These are phyloP conservation scores for Cyclopterus lumpus DNA, from an alignment of 2,797 vertebrate species.

Conservation along the genomic window DNA sequence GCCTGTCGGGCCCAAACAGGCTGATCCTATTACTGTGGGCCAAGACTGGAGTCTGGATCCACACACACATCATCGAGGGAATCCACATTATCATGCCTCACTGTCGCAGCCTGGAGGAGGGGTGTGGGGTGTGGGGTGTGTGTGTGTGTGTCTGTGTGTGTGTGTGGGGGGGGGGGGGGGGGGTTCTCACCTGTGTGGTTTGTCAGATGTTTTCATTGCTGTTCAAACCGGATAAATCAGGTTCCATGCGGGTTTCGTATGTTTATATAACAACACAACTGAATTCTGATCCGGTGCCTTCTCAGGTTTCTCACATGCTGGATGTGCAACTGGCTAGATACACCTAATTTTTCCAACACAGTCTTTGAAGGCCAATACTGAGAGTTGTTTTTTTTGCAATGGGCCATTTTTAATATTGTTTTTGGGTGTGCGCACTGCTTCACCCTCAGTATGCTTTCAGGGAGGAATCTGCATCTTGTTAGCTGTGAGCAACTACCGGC, in stretches of 20 bases:
- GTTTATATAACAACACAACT: constrained; percentile 39
- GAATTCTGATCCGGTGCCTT: neutral
- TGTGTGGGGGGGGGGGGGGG: neutral
- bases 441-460: neutral
- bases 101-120: constrained; percentile 26
- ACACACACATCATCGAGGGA: constrained; percentile 53
- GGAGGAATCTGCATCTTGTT: constrained; percentile 17
- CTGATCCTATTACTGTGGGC: constrained; percentile 76
- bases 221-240: constrained; percentile 45
- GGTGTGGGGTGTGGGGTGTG: neutral
- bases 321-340: neutral
- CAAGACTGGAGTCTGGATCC: constrained; percentile 68
- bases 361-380: neutral
- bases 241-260: constrained; percentile 34
- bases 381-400: neutral
- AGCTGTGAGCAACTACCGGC: neutral
- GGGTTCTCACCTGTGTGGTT: constrained; percentile 32
- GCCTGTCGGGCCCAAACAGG: constrained; percentile 69
- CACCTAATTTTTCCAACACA: constrained; percentile 3
- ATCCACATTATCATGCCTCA: constrained; percentile 54
- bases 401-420: constrained; percentile 15
- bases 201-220: constrained; percentile 42
- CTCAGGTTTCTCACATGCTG: constrained; percentile 33
- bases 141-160: constrained; percentile 9
- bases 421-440: neutral